phyloP scores from a whole-genome alignment of 2,888 invertebrate genomes.

The Lasius platythorax region DNA sequence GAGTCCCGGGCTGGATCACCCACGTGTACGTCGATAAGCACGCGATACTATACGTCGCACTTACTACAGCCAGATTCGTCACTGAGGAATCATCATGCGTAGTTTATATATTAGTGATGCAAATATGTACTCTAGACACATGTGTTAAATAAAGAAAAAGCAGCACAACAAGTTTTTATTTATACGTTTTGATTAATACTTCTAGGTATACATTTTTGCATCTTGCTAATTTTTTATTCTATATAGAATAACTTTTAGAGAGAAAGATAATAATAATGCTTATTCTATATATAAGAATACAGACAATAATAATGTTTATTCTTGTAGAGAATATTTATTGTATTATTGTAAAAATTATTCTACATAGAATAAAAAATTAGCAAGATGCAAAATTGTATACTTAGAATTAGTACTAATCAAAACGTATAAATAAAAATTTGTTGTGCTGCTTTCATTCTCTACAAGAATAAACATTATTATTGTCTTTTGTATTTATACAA shows the following conservation, averaged over 20 bases:
- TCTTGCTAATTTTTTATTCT: not conserved
- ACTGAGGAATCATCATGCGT: not conserved
- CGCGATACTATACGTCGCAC: not conserved
- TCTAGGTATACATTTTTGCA: not conserved
- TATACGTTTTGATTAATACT: not conserved
- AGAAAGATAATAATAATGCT: not conserved
- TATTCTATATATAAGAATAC: not conserved
- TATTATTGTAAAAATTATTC: not conserved
- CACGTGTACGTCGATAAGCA: conserved; percentile 26
- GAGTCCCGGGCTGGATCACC: conserved; percentile 8
- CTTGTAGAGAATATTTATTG: not conserved
- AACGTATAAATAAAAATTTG: not conserved
- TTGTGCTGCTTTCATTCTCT: not conserved
- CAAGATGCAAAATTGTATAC: not conserved
- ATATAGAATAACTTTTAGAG: not conserved
- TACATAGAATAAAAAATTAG: not conserved
- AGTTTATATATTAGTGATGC: not conserved
- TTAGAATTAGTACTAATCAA: not conserved
- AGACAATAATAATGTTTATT: not conserved
- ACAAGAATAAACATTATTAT: not conserved
- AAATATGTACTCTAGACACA: conserved; percentile 4
- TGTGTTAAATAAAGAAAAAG: not conserved
- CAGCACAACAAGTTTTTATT: not conserved
- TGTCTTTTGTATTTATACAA: conserved; percentile 9
- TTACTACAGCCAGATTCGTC: conserved; percentile 1